Base-by-base conservation (phyloP, 2,797 vertebrate species). In the Heterohyrax brucei region DNA sequence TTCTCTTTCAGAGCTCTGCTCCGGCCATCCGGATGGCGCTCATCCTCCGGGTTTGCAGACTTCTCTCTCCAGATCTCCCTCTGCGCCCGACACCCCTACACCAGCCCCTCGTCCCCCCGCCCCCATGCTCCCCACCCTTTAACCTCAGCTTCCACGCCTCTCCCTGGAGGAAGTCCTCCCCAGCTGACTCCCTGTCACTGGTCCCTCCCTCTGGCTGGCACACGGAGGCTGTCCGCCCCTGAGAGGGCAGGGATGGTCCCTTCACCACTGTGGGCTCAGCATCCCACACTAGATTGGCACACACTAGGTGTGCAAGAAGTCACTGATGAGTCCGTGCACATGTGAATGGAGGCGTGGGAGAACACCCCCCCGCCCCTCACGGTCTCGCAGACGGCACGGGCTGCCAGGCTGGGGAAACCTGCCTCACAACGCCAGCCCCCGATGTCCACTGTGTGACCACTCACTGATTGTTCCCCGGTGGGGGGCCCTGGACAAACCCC, bases 361-460 rank as follows among this genome's bases (percentile, higher is more conserved):
- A 7, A 10, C 18, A 14, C 70, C 10, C 7, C 48, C 18, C 70
- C 9, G 5, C 48, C 18, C 16, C 22, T 16, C 53, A 13, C 12
- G 66, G 5, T 50, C 46, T 83, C 19, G 5, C 39, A 33, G 44
- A 28, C 2, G 24, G 10, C 1, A 3, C 8, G 0, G 48, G 7
- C 28, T 6, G 5, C 86, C 12, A 12, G 12, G 2, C n/a, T 5
- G 24, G 24, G 9, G 10, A 0, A 0, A 8, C 2, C 10, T 46
- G 5, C 28, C 39, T 16, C 30, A 19, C 33, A 14, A 44, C 24
- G 33, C 78, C 91, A 39, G 16, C 0, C 14, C 59, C 66, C 21
- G 18, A 0, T 30, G 59, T 24, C 6, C 68, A 24, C 28, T 0
- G 24, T 10, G 82, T 66, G 66, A 5, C 6, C 50, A 21, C 8